Percentiles rank a stretch among this genome's conserved stretches.
Conservation (phyloP, 2,797 vertebrate species). For the Centropyge bicolor region DNA sequence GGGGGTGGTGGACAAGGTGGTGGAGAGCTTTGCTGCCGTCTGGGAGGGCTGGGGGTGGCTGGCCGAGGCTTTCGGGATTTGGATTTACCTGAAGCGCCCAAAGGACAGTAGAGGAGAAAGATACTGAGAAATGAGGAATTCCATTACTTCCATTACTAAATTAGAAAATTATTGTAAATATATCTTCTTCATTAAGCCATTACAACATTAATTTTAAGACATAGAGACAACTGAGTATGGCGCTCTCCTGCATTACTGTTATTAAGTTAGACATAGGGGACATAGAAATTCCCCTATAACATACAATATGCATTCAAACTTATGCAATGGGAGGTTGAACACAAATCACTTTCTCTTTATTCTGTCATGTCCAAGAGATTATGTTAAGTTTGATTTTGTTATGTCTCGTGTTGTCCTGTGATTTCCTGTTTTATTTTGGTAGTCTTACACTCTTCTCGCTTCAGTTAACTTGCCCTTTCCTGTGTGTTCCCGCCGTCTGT, state of each 20-base stretch:
- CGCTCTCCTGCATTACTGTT: not conserved
- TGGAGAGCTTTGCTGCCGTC: not conserved
- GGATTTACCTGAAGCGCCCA: constrained; percentile 71
- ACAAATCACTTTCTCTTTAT: not conserved
- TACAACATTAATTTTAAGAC: not conserved
- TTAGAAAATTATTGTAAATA: not conserved
- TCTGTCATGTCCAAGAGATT: too few relatives aligned
- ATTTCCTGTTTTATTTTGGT: too few relatives aligned
- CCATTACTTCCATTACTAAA: not conserved
- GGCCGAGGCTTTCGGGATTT: constrained; percentile 65
- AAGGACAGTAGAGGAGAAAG: constrained; percentile 1
- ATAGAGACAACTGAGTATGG: not conserved
- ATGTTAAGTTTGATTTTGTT: too few relatives aligned
- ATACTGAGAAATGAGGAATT: not conserved
- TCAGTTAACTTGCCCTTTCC: too few relatives aligned
- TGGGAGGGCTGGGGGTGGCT: constrained; percentile 28
- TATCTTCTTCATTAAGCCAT: not conserved
- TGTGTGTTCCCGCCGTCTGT: too few relatives aligned
- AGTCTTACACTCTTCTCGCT: too few relatives aligned
- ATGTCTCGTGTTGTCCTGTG: too few relatives aligned
- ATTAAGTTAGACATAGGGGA: not conserved
- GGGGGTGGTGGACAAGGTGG: constrained; percentile 38
- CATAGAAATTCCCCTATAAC: not conserved
- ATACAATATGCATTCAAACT: not conserved
- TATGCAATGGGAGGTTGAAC: not conserved